Evolutionary conservation across 2,888 invertebrate species (phyloP), one percentile per base, ranked within the genome.

Genomic region (Stenichneumon culpator): DNA sequence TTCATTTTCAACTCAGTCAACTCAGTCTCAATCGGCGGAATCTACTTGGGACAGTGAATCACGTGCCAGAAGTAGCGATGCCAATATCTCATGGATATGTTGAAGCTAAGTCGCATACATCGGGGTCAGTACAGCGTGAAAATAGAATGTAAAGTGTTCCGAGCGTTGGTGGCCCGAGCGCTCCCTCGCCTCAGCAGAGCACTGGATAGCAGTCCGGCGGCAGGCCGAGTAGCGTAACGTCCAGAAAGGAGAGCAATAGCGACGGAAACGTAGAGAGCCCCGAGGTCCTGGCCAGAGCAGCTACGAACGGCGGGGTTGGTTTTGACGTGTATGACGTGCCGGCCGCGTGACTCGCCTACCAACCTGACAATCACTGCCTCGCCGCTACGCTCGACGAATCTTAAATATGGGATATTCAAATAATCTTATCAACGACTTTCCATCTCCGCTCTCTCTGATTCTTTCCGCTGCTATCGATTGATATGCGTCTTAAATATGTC

Each of bases 311-410:
- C 88, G 83, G 89, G 90, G 87, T 91, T 86, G 91, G 90, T 93
- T 93, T 93, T 94, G 94, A 94, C 92, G 93, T 91, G 91, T 94
- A 94, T 94, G 94, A 94, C 94, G 93, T 93, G 92, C 92, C 90
- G 81, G 79, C 91, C 93, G 90, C 94, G 94, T 94, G 94, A 93
- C 93, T 88, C 50, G 94, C 89, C 89, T 94, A 89, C 91, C 88
- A 92, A 93, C 80, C 89, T 91, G 92, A 92, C 93, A 94, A 94
- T 94, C 93, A 94, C 93, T 93, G 93, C 91, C 89, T 3, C 88
- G 86, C 87, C 32, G 89, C 89, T 90, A 94, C 93, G 93, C 91
- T 90, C 86, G 90, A 89, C 89, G 93, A 93, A 94, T 94, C 91
- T 93, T 93, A 94, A 93, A 92, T 93, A 90, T 86, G 90, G 88